Base-by-base conservation (phyloP, 2,888 invertebrate genomes). In the Diarsia rubi region DNA sequence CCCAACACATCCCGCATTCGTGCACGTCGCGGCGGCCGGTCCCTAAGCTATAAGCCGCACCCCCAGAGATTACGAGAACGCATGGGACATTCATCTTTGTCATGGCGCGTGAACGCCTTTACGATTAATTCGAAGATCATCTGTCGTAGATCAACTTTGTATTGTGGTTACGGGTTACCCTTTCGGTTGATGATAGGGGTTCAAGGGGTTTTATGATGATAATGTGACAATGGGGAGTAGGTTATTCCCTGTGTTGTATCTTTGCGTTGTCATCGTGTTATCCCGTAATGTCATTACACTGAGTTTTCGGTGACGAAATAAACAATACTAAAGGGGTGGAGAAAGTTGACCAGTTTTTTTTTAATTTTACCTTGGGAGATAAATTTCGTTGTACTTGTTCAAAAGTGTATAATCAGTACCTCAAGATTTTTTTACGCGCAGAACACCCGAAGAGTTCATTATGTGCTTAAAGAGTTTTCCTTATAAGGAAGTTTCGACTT, bases 21-120 rank as follows among this genome's bases (percentile, higher is more conserved):
- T 78, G 81, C 78, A 84, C 76, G 79, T 79, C 70, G 64, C 71
- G 21, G 6, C 73, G 76, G 75, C 11, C 73, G 76, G 75, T 85
- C 86, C 82, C 85, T 74, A 69, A 86, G 89, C 86, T 80, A 76
- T 88, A 85, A 86, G 87, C 84, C 74, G 78, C 79, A 78, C 79
- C 79, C 83, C 66, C 85, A 78, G 76, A 87, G 85, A 86, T 88
- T 89, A 87, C 81, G 78, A 76, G 83, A 69, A 83, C 85, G 80
- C 69, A 78, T 73, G 82, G 78, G 78, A 84, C 89, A 91, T 92
- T 88, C 86, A 86, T 91, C 91, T 90, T 88, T 92, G 92, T 91
- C 91, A 90, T 79, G 78, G 75, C 77, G 75, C 81, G 79, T 78
- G 82, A 86, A 88, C 81, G 85, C 85, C 85, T 87, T 82, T 71